Evolutionary conservation across 2,797 vertebrate genomes (phyloP).

Genomic region (Peromyscus attwateri): DNA sequence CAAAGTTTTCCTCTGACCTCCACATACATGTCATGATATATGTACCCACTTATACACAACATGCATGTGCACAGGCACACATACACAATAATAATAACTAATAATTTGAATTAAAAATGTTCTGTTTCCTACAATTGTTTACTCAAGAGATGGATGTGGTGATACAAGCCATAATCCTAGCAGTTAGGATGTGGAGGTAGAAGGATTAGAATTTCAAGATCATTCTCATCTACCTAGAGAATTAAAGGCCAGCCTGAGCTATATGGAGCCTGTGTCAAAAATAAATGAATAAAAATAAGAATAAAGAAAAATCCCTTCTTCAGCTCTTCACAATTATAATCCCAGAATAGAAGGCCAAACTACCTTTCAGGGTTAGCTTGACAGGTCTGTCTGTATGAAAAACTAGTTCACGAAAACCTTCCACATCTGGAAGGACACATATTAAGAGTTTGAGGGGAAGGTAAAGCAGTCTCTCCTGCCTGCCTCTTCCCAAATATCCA

Average conservation of each 20-base stretch:
- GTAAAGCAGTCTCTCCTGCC: neutral
- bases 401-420: neutral
- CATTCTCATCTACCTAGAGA: neutral
- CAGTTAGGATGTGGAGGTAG: neutral
- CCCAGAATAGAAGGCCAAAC: neutral
- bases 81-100: neutral
- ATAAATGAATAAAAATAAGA: neutral
- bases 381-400: neutral
- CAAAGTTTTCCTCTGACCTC: neutral
- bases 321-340: neutral
- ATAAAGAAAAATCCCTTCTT: neutral
- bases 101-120: neutral
- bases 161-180: neutral
- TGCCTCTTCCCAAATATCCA: too few species aligned
- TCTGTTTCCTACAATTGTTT: neutral
- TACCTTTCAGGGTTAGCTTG: neutral
- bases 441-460: neutral
- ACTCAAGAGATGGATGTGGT: neutral
- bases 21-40: neutral
- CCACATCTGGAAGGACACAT: neutral
- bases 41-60: neutral
- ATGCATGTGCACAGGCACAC: neutral
- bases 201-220: neutral
- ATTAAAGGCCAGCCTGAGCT: neutral
- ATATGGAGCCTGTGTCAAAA: neutral